Conservation (phyloP, 2,888 invertebrate species). For the Eutolmus rufibarbis region DNA sequence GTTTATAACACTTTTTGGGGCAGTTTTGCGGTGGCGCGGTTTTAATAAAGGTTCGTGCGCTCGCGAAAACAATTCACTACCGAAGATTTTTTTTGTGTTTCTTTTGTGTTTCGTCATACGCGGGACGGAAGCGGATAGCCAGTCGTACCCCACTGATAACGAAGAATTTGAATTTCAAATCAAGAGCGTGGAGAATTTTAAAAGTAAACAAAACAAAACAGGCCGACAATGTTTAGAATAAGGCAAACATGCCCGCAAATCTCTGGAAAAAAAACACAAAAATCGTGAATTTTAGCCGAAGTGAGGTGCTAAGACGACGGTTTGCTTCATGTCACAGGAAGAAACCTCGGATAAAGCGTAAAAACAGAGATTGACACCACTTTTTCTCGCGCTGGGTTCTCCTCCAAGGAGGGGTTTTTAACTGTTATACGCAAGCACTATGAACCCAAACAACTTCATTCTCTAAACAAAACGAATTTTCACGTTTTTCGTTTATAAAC, state of each 20-base stretch:
- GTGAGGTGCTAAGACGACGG: background rate
- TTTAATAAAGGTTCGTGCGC: background rate
- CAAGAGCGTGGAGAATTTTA: background rate
- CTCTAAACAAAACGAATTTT: background rate
- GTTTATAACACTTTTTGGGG: background rate
- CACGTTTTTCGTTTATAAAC: background rate
- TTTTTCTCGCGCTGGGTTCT: background rate
- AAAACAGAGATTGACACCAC: background rate
- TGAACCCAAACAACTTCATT: background rate
- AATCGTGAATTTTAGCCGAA: background rate
- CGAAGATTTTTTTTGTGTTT: background rate
- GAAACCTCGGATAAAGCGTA: background rate
- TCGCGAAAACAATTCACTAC: background rate
- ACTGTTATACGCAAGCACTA: background rate
- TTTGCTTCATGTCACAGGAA: background rate
- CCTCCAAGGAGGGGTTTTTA: background rate
- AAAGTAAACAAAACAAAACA: constrained; percentile 7
- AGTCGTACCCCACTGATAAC: background rate
- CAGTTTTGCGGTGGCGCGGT: background rate
- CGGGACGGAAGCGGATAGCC: background rate
- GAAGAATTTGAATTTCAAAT: constrained; percentile 17
- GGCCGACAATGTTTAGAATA: background rate
- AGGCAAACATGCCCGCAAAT: background rate
- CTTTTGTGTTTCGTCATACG: background rate
- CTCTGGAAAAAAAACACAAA: background rate